These are phyloP conservation scores for Murina feae DNA, from an alignment of 2,113 vertebrate species.

Conservation along the genomic window DNA sequence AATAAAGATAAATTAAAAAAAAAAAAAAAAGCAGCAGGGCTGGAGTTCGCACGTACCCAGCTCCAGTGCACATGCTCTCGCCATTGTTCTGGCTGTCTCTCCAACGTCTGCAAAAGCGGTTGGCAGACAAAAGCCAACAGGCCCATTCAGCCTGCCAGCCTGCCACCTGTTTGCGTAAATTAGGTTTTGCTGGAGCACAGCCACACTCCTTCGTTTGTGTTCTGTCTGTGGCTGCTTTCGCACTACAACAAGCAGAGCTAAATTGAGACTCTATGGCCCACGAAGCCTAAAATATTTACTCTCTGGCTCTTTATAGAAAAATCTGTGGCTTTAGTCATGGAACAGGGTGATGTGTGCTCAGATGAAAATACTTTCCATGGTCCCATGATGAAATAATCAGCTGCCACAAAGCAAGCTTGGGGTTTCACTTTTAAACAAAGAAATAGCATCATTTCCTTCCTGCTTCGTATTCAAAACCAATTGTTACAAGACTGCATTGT, in stretches of 20 bases:
- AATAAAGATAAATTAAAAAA: too few species aligned
- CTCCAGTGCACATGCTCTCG: not conserved
- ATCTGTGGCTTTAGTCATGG: not conserved
- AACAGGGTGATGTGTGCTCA: not conserved
- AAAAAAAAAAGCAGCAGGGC: not conserved
- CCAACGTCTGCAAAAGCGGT: not conserved
- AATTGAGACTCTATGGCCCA: not conserved
- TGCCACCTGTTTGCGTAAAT: conserved; percentile 35
- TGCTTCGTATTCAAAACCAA: not conserved
- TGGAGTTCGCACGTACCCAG: not conserved
- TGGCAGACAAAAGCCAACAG: not conserved
- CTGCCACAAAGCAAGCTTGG: not conserved
- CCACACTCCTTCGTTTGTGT: not conserved
- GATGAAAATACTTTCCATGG: not conserved
- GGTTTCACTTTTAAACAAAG: conserved; percentile 37
- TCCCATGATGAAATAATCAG: not conserved
- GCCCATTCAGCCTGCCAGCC: not conserved
- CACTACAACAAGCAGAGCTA: not conserved
- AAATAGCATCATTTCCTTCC: conserved; percentile 23
- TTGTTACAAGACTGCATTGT: not conserved
- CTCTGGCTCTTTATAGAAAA: not conserved
- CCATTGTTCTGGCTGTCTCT: not conserved
- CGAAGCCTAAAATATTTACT: not conserved
- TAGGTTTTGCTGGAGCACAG: conserved; percentile 8
- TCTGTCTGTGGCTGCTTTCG: not conserved